Evolutionary conservation across 2,888 invertebrate genomes (phyloP).

Genomic region (Congeria kusceri): DNA sequence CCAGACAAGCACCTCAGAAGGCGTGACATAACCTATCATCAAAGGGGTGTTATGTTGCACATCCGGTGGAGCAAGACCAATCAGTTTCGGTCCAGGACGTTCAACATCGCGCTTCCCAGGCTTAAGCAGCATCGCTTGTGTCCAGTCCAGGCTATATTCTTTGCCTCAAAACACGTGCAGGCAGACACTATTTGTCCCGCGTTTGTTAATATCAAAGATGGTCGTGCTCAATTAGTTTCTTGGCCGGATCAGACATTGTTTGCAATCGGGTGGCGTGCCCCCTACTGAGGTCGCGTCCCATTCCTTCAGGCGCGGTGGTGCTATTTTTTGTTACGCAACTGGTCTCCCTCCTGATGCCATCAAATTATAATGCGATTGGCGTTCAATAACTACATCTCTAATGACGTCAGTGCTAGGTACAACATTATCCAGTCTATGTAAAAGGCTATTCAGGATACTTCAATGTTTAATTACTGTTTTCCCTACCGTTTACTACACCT

Average conservation of each 20-base stretch:
- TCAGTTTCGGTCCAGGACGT: conserved; percentile 25
- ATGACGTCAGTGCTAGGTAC: too few relatives aligned
- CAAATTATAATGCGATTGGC: conserved; percentile 19
- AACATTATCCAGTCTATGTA: not conserved
- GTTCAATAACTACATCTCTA: not conserved
- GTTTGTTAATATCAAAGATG: not conserved
- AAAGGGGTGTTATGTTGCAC: too few relatives aligned
- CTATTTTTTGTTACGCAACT: too few relatives aligned
- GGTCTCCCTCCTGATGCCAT: conserved; percentile 6
- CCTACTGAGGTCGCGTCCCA: too few relatives aligned
- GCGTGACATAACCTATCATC: conserved; percentile 6
- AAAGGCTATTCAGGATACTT: not conserved
- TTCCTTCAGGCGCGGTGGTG: too few relatives aligned
- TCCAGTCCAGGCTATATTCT: conserved; percentile 26
- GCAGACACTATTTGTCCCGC: conserved; percentile 11
- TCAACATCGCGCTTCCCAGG: conserved; percentile 29
- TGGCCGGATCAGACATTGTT: not conserved
- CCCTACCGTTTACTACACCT: too few relatives aligned
- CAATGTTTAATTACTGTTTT: too few relatives aligned
- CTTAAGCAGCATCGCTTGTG: conserved; percentile 10
- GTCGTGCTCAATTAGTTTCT: not conserved
- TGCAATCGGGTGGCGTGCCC: too few relatives aligned
- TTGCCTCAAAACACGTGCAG: not conserved
- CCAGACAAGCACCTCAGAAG: conserved; percentile 20
- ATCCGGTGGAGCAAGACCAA: too few relatives aligned